Base-by-base conservation (phyloP, 2,113 vertebrate species). In the Calidris pygmaea region DNA sequence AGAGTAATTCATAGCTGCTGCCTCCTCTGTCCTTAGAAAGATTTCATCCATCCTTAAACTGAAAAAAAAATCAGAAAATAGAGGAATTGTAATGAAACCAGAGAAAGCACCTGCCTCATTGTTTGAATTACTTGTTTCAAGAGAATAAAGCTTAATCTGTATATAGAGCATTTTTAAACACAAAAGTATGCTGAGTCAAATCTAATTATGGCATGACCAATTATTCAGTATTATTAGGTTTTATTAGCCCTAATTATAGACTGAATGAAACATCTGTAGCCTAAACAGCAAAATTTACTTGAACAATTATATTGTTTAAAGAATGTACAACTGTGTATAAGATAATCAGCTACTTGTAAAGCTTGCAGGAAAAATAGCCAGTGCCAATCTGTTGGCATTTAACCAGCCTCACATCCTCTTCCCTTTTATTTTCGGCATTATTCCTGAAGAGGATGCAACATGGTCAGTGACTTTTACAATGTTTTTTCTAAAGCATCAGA, bases 261-360 rank as follows among this genome's bases (percentile, higher is more conserved):
- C 27, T 59, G 74, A 94, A 91, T 65, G 55, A 94, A 93, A 93
- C 89, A 96, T 92, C 90, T 95, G 81, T 86, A 96, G 56, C 18
- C 82, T 67, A 84, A 96, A 86, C 26, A 91, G 72, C 24, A 89
- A 95, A 91, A 96, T 80, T 96, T 88, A 80, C 68, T 93, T 27
- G 50, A 90, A 70, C 58, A 91, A 67, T 88, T 78, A 27, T 14
- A 90, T 88, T 93, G 68, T 95, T 97, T 88, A 87, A 93, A 26
- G 15, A 87, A 88, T 14, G 34, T 74, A 83, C 45, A 78, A 66
- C 30, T 47, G 27, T 77, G 43, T 86, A 60, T 41, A 76, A 86
- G 53, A 87, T n/a, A 93, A 89, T 84, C 70, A 84, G 7, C 72
- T 87, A 48, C 27, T 76, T 9, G 0, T 41, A 66, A 93, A 81